These are phyloP conservation scores for Zosterops japonicus DNA, from an alignment of 2,113 vertebrate genomes.

Conservation along the genomic window DNA sequence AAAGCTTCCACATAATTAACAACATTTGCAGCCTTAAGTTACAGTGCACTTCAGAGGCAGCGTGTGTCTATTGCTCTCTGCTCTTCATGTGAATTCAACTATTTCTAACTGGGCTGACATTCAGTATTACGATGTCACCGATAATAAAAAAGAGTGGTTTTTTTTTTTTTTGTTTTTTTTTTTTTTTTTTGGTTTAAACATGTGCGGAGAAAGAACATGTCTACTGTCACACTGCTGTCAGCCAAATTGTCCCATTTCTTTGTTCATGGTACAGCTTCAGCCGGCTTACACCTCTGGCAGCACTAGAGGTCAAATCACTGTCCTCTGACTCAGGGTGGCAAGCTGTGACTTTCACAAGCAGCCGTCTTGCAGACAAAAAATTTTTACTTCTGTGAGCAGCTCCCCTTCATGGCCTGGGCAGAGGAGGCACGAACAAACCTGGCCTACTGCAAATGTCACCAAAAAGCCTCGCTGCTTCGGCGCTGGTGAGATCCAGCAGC, in stretches of 20 bases:
- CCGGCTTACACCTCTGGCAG: background rate
- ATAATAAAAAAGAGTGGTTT: background rate
- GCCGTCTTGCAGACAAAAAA: background rate
- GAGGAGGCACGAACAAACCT: background rate
- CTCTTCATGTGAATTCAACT: rapidly evolving
- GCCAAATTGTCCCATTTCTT: background rate
- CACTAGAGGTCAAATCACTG: background rate
- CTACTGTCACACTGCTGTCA: background rate
- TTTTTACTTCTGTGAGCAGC: background rate
- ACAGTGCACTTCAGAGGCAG: background rate
- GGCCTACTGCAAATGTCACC: background rate
- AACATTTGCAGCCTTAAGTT: background rate
- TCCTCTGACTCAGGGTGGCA: background rate
- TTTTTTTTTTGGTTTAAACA: rapidly evolving
- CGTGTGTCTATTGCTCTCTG: background rate
- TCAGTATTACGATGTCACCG: background rate
- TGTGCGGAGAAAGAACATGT: background rate
- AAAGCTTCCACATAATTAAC: background rate
- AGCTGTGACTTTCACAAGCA: background rate
- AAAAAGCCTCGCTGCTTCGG: background rate
- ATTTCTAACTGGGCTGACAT: background rate
- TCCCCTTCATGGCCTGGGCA: background rate
- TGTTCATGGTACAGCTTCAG: background rate
- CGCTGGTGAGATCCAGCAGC: background rate
- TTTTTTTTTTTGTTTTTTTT: too few relatives aligned